These are phyloP conservation scores for Chelon auratus DNA, from an alignment of 2,797 vertebrate species.

Conservation along the genomic window DNA sequence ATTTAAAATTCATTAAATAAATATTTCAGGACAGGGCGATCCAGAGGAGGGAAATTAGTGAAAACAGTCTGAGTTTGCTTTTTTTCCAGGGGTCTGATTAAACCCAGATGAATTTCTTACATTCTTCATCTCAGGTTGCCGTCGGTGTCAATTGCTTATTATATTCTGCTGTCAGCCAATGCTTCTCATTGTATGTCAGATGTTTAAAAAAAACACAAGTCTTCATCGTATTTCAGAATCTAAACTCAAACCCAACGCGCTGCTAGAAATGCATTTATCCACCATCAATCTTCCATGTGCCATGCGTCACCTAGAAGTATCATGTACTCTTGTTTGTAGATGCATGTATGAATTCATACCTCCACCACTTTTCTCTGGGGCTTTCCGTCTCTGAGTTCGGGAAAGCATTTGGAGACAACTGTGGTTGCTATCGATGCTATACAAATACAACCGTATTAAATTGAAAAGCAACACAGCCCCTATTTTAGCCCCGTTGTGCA, in stretches of 20 bases:
- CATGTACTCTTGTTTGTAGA: too few species aligned
- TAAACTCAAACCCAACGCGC: slow-evolving; percentile 30
- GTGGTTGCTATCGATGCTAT: neutral
- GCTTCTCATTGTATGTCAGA: slow-evolving; percentile 8
- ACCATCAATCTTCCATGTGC: too few species aligned
- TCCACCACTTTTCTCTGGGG: too few species aligned
- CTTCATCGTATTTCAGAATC: slow-evolving; percentile 29
- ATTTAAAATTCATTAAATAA: slow-evolving; percentile 61
- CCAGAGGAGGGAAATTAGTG: slow-evolving; percentile 44
- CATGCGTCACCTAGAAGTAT: too few species aligned
- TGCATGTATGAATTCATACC: too few species aligned
- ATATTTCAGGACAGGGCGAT: slow-evolving; percentile 41
- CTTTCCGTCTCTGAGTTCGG: too few species aligned
- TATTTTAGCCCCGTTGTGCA: slow-evolving; percentile 1
- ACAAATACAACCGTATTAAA: neutral
- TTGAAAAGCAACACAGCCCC: neutral
- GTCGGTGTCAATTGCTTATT: slow-evolving; percentile 42
- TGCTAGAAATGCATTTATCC: neutral
- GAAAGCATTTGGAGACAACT: too few species aligned
- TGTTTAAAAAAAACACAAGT: slow-evolving; percentile 11
- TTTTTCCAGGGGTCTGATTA: slow-evolving; percentile 57
- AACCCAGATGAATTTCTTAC: slow-evolving; percentile 58
- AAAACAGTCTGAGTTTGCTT: slow-evolving; percentile 60
- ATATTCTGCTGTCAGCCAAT: slow-evolving; percentile 29
- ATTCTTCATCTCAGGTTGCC: slow-evolving; percentile 57